Base-by-base conservation (phyloP, 2,888 invertebrate species). In the Thymelicus sylvestris region DNA sequence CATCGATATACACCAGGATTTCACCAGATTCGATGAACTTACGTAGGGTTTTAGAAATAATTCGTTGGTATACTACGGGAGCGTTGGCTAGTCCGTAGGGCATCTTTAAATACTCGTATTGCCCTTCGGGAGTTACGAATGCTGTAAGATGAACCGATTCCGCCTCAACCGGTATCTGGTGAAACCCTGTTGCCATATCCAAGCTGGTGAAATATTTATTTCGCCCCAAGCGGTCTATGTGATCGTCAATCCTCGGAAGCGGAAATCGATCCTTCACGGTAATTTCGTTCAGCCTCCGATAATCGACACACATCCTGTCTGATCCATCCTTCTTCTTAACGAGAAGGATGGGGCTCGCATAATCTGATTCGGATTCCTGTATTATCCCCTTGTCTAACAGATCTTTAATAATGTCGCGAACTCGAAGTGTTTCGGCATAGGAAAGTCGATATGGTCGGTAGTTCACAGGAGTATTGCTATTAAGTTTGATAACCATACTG, bases 341-440 rank as follows among this genome's bases (percentile, higher is more conserved):
- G 6, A 44, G 31, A 4, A 63, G 48, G 48, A 63, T 48, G 4
- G 63, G 63, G 13, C 63, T 63, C 12, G 63, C 63, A 13, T 24
- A 63, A 19, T 63, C 63, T 2, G 63, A 63, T 19, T 65, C 65
- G 7, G 52, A 65, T 24, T 65, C 65, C 13, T 38, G 41, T 61
- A 61, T n/a, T 31, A 65, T 65, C n/a, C 12, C n/a, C 6, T 63
- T 63, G 13, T 41, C 19, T 1, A 63, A 7, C 4, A 63, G 19
- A 19, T 63, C 63, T 2, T 31, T n/a, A n/a, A 48, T 48, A n/a
- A 48, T 48, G 2, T 48, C 48, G n/a, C 13, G 48, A n/a, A 48
- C 48, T 0, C 48, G 48, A 48, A n/a, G 48, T 7, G 19, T 19
- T 19, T 19, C 19, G 19, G 19, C 19, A 19, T 19, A 19, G 19